These are phyloP conservation scores for Solea senegalensis DNA, from an alignment of 2,113 vertebrate genomes.

Conservation along the genomic window DNA sequence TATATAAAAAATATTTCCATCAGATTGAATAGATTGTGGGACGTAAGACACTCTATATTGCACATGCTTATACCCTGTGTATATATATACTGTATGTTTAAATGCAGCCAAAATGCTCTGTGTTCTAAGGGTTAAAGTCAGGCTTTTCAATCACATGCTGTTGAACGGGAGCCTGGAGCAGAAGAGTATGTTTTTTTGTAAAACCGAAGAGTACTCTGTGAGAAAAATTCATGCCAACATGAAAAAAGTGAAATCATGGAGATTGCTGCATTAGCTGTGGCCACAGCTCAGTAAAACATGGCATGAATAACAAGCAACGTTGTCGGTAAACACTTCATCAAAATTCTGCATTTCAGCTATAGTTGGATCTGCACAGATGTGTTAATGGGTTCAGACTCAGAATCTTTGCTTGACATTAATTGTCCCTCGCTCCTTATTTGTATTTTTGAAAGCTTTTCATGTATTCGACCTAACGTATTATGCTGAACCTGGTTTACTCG, in stretches of 20 bases:
- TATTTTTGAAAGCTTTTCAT: constrained; percentile 2
- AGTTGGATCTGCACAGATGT: not conserved
- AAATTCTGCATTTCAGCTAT: constrained; percentile 6
- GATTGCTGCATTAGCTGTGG: constrained; percentile 16
- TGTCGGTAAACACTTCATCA: not conserved
- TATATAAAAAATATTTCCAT: too few species aligned
- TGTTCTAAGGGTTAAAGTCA: too few species aligned
- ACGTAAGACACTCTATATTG: too few species aligned
- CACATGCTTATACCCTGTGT: too few species aligned
- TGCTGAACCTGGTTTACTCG: not conserved
- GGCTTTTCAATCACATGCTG: not conserved
- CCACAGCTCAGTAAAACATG: not conserved
- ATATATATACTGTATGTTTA: too few species aligned
- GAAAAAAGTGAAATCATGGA: constrained; percentile 11
- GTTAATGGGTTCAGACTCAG: not conserved
- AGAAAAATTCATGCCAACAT: constrained; percentile 19
- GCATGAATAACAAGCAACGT: not conserved
- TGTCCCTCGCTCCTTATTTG: not conserved
- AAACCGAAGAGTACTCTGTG: too few species aligned
- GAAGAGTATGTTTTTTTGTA: too few species aligned
- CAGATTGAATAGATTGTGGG: too few species aligned
- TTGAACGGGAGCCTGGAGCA: not conserved
- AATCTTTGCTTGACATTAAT: constrained; percentile 23
- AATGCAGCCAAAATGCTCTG: too few species aligned
- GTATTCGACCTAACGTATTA: not conserved